Base-by-base conservation (phyloP, 2,888 invertebrate genomes). In the Limenitis camilla region DNA sequence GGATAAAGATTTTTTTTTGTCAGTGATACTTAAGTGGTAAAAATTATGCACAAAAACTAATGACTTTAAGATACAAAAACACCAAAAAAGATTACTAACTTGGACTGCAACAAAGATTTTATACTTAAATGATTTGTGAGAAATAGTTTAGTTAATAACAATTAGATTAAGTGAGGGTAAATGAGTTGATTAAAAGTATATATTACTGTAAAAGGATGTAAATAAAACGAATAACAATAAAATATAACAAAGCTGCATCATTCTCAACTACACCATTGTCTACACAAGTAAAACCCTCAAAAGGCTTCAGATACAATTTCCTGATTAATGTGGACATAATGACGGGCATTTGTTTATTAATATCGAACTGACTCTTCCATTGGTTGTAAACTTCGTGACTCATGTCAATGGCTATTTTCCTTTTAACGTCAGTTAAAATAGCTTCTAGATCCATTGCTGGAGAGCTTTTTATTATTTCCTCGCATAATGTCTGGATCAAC, bases 111-210 rank as follows among this genome's bases (percentile, higher is more conserved):
- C n/a, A n/a, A n/a, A n/a, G n/a, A n/a, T n/a, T n/a, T n/a, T n/a
- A n/a, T n/a, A n/a, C n/a, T n/a, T n/a, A n/a, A n/a, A n/a, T n/a
- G n/a, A n/a, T n/a, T n/a, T n/a, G n/a, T n/a, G n/a, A n/a, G n/a
- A n/a, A n/a, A n/a, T n/a, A n/a, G n/a, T n/a, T n/a, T n/a, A n/a
- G n/a, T n/a, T n/a, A n/a, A n/a, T n/a, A n/a, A n/a, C n/a, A n/a
- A n/a, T n/a, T n/a, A n/a, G n/a, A n/a, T n/a, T n/a, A n/a, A n/a
- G n/a, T n/a, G n/a, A n/a, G n/a, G n/a, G 60, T 85, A 85, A 0
- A 85, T 62, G 0, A 76, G 68, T 47, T 84, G 85, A 8, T 85
- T 76, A 55, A 84, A 77, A 84, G 85, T 84, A 1, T 81, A 72
- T 5, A 85, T 85, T 35, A 64, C n/a, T 1, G 66, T 29, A 50